These are phyloP conservation scores for Falco peregrinus DNA, from an alignment of 2,797 vertebrate species.

Conservation along the genomic window DNA sequence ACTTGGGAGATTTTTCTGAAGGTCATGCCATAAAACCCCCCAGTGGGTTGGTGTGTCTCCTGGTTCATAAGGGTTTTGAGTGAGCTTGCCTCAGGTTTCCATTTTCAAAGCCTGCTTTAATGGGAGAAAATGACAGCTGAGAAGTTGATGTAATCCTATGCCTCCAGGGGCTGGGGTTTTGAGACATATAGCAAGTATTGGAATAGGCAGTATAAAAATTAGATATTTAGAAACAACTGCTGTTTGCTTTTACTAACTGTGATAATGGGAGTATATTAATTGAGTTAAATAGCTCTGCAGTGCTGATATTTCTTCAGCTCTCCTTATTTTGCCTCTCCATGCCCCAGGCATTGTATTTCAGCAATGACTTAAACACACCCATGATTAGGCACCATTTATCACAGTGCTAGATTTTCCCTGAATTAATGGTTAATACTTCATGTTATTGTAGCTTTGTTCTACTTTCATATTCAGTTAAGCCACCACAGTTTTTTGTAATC, in stretches of 20 bases:
- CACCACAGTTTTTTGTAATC: slow-evolving; percentile 34
- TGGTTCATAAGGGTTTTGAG: background rate
- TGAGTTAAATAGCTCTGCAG: background rate
- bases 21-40: background rate
- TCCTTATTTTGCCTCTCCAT: background rate
- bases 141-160: background rate
- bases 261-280: background rate
- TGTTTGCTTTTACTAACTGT: background rate
- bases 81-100: background rate
- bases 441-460: slow-evolving; percentile 19
- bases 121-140: background rate
- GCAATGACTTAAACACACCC: background rate
- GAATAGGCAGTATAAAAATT: background rate
- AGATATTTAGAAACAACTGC: background rate
- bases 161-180: background rate
- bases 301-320: background rate
- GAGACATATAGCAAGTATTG: background rate
- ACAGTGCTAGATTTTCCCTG: background rate
- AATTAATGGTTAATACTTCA: background rate
- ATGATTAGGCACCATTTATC: background rate
- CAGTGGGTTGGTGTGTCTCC: background rate
- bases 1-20: background rate
- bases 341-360: background rate
- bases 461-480: background rate
- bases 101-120: background rate